Base-by-base conservation (phyloP, 2,113 vertebrate species). In the Hyperoodon ampullatus region DNA sequence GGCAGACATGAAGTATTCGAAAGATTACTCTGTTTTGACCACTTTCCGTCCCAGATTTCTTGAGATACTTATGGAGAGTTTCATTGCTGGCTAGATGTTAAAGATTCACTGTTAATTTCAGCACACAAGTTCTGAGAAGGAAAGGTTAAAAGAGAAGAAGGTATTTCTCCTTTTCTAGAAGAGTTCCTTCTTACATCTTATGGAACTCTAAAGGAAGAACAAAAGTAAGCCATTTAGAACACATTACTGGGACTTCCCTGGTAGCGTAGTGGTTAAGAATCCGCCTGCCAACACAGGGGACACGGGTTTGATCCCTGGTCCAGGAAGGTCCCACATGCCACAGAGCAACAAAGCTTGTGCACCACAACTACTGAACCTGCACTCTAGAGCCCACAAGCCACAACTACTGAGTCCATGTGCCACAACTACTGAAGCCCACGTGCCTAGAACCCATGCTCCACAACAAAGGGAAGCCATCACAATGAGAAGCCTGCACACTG, bases 51-150 rank as follows among this genome's bases (percentile, higher is more conserved):
- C 26, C 74, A 90, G 30, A 35, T 83, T 80, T 80, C 87, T 89
- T 66, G 78, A 68, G 24, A 82, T 35, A 88, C 7, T 66, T 35
- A 44, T 8, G 84, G 18, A 77, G 65, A 44, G 8, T 86, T 55
- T 80, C 30, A 53, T 6, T 63, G 42, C 2, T 88, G 19, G 60
- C 65, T 82, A 63, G 13, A 26, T 58, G 44, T 30, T 66, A 77
- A 96, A 70, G 16, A 70, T 35, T 58, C 71, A 50, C 44, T 78
- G n/a, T 85, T 94, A 88, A 70, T 93, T 82, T 81, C 26, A 96
- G 77, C 42, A 86, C 44, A 71, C 3, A 44, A 30, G 4, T 83
- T 94, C 63, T 97, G 28, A 68, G 53, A 82, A 74, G 19, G 16
- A 87, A 83, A 33, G 2, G 15, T 84, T 95, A 80, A 97, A 77